Percentiles rank a stretch among this genome's conserved stretches.
Conservation (phyloP, 2,797 vertebrate species). For the Todus mexicanus region DNA sequence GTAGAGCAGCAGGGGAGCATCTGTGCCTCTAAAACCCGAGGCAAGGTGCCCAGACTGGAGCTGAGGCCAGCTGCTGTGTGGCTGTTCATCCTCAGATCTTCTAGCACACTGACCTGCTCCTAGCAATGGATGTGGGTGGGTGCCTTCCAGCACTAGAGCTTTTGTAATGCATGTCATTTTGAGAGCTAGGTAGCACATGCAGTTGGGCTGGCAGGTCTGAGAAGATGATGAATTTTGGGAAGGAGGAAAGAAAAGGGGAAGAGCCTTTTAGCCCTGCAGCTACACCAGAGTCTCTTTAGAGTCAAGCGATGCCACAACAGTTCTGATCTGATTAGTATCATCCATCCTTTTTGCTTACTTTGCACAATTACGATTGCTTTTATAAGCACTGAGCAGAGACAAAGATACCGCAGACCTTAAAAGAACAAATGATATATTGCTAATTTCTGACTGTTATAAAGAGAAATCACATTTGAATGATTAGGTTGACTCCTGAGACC, state of each 20-base stretch:
- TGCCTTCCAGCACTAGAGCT: neutral
- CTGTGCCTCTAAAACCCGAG: neutral
- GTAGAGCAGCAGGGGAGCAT: neutral
- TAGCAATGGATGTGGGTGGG: neutral
- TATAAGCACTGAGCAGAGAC: neutral
- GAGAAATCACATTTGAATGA: conserved; percentile 7
- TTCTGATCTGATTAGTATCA: neutral
- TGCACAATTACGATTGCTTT: neutral
- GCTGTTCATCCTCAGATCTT: neutral
- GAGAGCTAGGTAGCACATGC: neutral
- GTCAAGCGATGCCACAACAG: neutral
- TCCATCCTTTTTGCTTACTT: conserved; percentile 5
- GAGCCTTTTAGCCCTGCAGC: neutral
- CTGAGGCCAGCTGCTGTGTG: rapidly evolving
- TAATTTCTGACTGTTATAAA: conserved; percentile 14
- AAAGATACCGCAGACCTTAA: neutral
- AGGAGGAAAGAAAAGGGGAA: neutral
- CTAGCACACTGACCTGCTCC: neutral
- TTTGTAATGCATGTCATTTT: neutral
- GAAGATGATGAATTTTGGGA: neutral
- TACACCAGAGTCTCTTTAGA: neutral
- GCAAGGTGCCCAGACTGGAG: neutral
- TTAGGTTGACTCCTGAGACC: conserved; percentile 16
- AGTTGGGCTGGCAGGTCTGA: neutral
- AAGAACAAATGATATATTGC: conserved; percentile 16